Percentiles rank a stretch among this genome's conserved stretches.
These are phyloP conservation scores for Cheilosia vulpina DNA, from an alignment of 2,888 invertebrate species.

Conservation along the genomic window DNA sequence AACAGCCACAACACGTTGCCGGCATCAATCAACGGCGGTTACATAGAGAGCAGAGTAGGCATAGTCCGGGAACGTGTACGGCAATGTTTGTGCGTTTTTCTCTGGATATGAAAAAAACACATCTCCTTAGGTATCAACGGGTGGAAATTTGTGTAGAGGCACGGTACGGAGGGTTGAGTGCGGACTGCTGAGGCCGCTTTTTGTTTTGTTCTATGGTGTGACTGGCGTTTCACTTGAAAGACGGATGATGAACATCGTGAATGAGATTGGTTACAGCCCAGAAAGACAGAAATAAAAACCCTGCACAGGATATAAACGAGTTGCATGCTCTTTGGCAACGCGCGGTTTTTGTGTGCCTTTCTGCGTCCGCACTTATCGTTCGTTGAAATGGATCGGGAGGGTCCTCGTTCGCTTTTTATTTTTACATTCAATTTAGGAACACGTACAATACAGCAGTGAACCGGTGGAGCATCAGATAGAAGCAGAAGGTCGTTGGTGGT, in stretches of 20 bases:
- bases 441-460: slow-evolving; percentile 38
- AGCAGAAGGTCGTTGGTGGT: slow-evolving; percentile 46
- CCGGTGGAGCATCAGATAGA: slow-evolving; percentile 29
- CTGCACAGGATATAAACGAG: slow-evolving; percentile 56
- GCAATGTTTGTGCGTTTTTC: slow-evolving; percentile 11
- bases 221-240: slow-evolving; percentile 66
- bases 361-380: slow-evolving; percentile 38
- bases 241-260: slow-evolving; percentile 69
- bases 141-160: not conserved
- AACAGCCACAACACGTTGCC: slow-evolving; percentile 51
- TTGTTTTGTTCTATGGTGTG: slow-evolving; percentile 52
- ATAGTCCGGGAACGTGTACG: too few relatives aligned
- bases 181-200: slow-evolving; percentile 39
- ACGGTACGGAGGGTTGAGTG: slow-evolving; percentile 48
- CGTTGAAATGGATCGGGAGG: slow-evolving; percentile 59
- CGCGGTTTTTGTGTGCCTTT: slow-evolving; percentile 33
- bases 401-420: slow-evolving; percentile 41
- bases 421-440: slow-evolving; percentile 56
- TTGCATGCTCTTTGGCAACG: slow-evolving; percentile 65
- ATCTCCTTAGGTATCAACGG: not conserved
- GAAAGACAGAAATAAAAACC: slow-evolving; percentile 44
- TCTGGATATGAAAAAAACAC: not conserved
- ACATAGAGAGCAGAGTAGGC: slow-evolving; percentile 57
- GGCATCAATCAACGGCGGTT: slow-evolving; percentile 68
- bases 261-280: slow-evolving; percentile 74